A percentile compares a stretch with the other conserved stretches of the same genome.
These are phyloP conservation scores for Vanacampus margaritifer DNA, from an alignment of 2,113 vertebrate species.

Conservation along the genomic window DNA sequence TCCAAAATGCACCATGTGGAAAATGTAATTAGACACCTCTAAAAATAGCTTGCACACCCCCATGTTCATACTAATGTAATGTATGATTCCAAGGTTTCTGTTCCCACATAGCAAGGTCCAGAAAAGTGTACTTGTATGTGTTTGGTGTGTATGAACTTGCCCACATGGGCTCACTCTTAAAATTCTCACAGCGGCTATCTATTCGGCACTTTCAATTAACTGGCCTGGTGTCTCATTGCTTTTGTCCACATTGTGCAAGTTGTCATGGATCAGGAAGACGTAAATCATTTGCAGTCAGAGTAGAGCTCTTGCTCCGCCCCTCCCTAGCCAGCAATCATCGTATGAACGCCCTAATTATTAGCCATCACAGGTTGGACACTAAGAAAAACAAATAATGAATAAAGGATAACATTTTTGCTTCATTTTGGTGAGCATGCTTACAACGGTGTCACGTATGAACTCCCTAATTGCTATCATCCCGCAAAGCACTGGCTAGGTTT, in stretches of 20 bases:
- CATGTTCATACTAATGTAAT: not conserved
- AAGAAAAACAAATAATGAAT: not conserved
- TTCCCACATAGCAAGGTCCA: not conserved
- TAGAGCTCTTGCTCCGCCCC: not conserved
- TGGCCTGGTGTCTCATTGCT: not conserved
- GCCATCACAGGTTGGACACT: not conserved
- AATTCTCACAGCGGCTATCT: not conserved
- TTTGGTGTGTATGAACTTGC: not conserved
- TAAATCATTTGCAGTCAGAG: not conserved
- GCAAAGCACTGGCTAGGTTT: too few relatives aligned
- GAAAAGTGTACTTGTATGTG: not conserved
- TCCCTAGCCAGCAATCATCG: not conserved
- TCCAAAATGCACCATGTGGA: not conserved
- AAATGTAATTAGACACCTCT: slow-evolving; percentile 2
- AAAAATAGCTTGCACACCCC: too few relatives aligned
- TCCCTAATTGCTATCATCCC: too few relatives aligned
- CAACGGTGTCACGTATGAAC: too few relatives aligned
- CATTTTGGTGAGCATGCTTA: too few relatives aligned
- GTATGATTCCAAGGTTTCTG: not conserved
- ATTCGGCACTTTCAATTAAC: not conserved
- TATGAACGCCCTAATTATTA: not conserved
- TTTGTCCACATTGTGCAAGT: not conserved
- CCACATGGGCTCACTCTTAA: too few relatives aligned
- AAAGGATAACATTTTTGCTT: too few relatives aligned
- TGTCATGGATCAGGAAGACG: not conserved